Conservation (phyloP, 2,888 invertebrate species). For the Coelogynopora nodosa region DNA sequence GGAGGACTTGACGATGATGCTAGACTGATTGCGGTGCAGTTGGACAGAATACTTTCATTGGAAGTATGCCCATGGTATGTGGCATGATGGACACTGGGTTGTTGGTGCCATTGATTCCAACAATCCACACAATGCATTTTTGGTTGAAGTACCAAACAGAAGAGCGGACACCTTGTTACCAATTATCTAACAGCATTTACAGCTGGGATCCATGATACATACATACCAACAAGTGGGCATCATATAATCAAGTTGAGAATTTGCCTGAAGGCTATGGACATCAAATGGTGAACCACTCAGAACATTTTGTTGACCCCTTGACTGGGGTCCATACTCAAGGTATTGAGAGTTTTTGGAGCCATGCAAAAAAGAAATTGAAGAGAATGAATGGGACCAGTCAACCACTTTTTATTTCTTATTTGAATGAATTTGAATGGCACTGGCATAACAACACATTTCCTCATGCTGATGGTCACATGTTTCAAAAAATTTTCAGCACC, state of each 20-base stretch:
- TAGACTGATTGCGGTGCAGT: slow-evolving; percentile 15
- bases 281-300: background rate
- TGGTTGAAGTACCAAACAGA: slow-evolving; percentile 29
- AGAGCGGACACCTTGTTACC: background rate
- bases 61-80: slow-evolving; percentile 27
- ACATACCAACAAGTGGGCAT: slow-evolving; percentile 12
- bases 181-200: slow-evolving; percentile 23
- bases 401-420: background rate
- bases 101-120: background rate
- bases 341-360: slow-evolving; percentile 21
- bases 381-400: slow-evolving; percentile 32
- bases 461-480: slow-evolving; percentile 32
- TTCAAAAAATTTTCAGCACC: slow-evolving; percentile 29
- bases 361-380: slow-evolving; percentile 21
- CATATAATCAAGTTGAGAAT: slow-evolving; percentile 26
- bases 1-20: slow-evolving; percentile 13
- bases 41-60: slow-evolving; percentile 36
- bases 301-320: background rate
- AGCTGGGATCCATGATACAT: slow-evolving; percentile 34
- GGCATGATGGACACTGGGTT: slow-evolving; percentile 39
- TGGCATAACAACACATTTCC: slow-evolving; percentile 33
- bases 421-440: slow-evolving; percentile 36
- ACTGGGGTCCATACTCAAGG: slow-evolving; percentile 17
- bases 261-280: slow-evolving; percentile 21
- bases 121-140: slow-evolving; percentile 27